A percentile compares a stretch with the other conserved stretches of the same genome.
phyloP scores from a whole-genome alignment of 2,113 vertebrate species.

The Cromileptes altivelis region DNA sequence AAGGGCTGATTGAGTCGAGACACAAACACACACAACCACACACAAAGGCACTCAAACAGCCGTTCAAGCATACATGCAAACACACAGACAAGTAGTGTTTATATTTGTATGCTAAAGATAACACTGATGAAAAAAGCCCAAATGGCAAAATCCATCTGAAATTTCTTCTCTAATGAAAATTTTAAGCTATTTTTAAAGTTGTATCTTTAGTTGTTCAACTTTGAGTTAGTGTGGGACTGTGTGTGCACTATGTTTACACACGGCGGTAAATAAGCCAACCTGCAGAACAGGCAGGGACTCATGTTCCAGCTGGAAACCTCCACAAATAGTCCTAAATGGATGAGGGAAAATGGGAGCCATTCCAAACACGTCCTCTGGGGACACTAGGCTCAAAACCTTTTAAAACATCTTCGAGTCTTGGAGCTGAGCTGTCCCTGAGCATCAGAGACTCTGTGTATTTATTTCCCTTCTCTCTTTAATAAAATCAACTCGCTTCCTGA shows the following conservation, averaged over 20 bases:
- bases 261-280: slow-evolving; percentile 53
- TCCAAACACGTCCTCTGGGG: slow-evolving; percentile 61
- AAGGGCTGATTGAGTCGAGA: slow-evolving; percentile 42
- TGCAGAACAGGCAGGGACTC: slow-evolving; percentile 47
- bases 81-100: slow-evolving; percentile 8
- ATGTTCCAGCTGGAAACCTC: slow-evolving; percentile 64
- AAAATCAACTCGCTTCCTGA: slow-evolving; percentile 59
- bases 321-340: slow-evolving; percentile 64
- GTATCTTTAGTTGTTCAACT: background rate
- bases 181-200: slow-evolving; percentile 13
- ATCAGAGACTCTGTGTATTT: slow-evolving; percentile 37
- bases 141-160: background rate
- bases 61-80: background rate
- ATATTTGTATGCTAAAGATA: background rate
- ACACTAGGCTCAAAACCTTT: slow-evolving; percentile 47
- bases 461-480: slow-evolving; percentile 47
- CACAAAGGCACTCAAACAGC: slow-evolving; percentile 30
- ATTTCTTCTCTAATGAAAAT: background rate
- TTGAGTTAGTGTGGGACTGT: background rate
- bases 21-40: slow-evolving; percentile 30
- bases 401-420: slow-evolving; percentile 42
- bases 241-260: slow-evolving; percentile 50
- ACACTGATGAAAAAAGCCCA: background rate
- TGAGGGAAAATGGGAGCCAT: slow-evolving; percentile 67
- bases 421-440: slow-evolving; percentile 36